A percentile compares a stretch with the other conserved stretches of the same genome.
Conservation (phyloP, 92 coral and sea anemone species). For the Phenganax marumi region DNA sequence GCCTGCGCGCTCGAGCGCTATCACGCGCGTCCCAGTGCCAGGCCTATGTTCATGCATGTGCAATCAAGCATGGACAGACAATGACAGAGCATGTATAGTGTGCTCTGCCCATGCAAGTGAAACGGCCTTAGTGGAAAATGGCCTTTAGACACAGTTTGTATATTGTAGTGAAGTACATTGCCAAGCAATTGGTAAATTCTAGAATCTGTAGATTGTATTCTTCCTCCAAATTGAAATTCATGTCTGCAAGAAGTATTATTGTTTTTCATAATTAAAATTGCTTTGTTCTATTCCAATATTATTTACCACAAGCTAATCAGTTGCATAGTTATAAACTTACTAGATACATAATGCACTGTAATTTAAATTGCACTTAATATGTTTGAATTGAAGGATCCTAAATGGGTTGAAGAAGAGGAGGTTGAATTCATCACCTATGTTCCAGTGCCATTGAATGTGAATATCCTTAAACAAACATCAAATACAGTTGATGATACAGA, state of each 20-base stretch:
- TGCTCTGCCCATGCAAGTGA: not conserved
- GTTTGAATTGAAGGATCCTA: slow-evolving; percentile 62
- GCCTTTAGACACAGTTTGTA: too few relatives aligned
- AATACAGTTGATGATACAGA: slow-evolving; percentile 56
- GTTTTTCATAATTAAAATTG: not conserved
- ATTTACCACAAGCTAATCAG: not conserved
- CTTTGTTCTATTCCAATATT: not conserved
- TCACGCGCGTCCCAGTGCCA: too few relatives aligned
- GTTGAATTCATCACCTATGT: slow-evolving; percentile 71
- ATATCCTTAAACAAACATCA: slow-evolving; percentile 34
- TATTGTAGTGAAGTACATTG: too few relatives aligned
- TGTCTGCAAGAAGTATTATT: not conserved
- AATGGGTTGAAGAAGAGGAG: slow-evolving; percentile 68
- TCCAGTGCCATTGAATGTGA: slow-evolving; percentile 59
- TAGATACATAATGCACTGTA: too few relatives aligned
- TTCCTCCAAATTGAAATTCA: not conserved
- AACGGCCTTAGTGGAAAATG: too few relatives aligned
- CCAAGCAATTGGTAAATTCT: too few relatives aligned
- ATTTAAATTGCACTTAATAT: not conserved
- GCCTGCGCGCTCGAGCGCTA: too few relatives aligned
- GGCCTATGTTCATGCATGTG: too few relatives aligned
- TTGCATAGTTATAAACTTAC: too few relatives aligned
- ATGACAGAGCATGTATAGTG: not conserved
- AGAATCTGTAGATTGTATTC: too few relatives aligned
- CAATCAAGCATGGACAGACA: too few relatives aligned